These are phyloP conservation scores for Alentia gelatinosa DNA, from an alignment of 2,888 invertebrate genomes.

Conservation along the genomic window DNA sequence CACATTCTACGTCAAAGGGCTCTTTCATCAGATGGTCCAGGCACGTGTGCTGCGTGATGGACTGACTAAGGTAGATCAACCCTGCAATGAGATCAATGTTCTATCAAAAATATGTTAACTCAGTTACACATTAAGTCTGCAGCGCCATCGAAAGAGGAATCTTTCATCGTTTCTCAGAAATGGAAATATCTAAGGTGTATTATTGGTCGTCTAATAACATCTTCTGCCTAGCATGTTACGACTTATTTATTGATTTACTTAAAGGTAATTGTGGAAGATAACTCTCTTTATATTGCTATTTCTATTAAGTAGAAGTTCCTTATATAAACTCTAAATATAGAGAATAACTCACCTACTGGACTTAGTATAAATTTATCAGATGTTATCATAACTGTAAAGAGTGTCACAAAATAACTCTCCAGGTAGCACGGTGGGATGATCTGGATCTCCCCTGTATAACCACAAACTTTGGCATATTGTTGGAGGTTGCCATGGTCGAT, in stretches of 20 bases:
- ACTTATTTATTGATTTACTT: too few relatives aligned
- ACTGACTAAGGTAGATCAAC: constrained; percentile 69
- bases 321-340: too few relatives aligned
- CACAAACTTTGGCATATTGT: constrained; percentile 66
- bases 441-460: constrained; percentile 58
- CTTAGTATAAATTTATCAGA: constrained; percentile 66
- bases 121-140: too few relatives aligned
- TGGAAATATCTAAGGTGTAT: not conserved
- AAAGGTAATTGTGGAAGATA: too few relatives aligned
- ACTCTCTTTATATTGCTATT: too few relatives aligned
- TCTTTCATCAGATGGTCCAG: constrained; percentile 64
- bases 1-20: constrained; percentile 61
- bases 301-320: too few relatives aligned
- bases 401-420: constrained; percentile 67
- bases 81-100: constrained; percentile 60
- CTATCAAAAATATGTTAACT: too few relatives aligned
- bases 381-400: constrained; percentile 62
- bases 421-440: constrained; percentile 67
- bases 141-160: too few relatives aligned
- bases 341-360: constrained; percentile 69
- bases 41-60: constrained; percentile 63
- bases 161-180: too few relatives aligned
- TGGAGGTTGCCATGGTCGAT: constrained; percentile 61
- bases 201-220: not conserved
- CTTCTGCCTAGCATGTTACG: too few relatives aligned